Evolutionary conservation across 2,113 vertebrate genomes (phyloP), one percentile per base, ranked within the genome.

Genomic region (Scomber colias): DNA sequence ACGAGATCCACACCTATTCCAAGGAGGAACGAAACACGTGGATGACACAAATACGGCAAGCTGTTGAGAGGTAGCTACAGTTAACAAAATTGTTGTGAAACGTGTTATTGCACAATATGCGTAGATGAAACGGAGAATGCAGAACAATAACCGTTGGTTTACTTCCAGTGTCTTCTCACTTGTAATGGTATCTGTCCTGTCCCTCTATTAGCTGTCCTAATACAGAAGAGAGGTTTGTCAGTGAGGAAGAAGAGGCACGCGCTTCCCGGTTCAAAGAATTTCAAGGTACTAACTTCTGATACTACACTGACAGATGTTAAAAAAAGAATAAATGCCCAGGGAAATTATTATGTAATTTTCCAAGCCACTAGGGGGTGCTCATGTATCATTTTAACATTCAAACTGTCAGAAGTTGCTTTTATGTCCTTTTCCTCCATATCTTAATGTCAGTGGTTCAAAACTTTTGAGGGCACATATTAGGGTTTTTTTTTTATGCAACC

Each of bases 21-120:
- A 99, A 97, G 63, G 98, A 99, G 82, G 98, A 99, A 62, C 95
- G 98, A 63, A 98, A 97, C 84, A 85, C 91, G 15, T 99, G 98
- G 98, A 99, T 99, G 95, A 88, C 92, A 0, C 88, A 96, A 11
- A 98, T 99, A 83, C 96, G 97, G 7, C 95, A 96, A 76, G 96
- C 98, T 0, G 97, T 96, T 0, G 97, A 99, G 63, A 99, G 96
- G 98, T 99, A 92, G 63, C 21, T n/a, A 10, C 31, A 40, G 9
- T 66, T 24, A 10, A 44, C 35, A 19, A 40, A 8, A 3, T n/a
- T 79, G 19, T 11, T 0, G 3, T n/a, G 27, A 24, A 44, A 19
- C 19, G 11, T 12, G 4, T 66, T 4, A 8, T 21, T 21, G 51
- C 9, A 57, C 16, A 30, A 2, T 45, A 19, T 17, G 40, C 3